Evolutionary conservation across 2,797 vertebrate genomes (phyloP).

Genomic region (Platyrinchus mystaceus): DNA sequence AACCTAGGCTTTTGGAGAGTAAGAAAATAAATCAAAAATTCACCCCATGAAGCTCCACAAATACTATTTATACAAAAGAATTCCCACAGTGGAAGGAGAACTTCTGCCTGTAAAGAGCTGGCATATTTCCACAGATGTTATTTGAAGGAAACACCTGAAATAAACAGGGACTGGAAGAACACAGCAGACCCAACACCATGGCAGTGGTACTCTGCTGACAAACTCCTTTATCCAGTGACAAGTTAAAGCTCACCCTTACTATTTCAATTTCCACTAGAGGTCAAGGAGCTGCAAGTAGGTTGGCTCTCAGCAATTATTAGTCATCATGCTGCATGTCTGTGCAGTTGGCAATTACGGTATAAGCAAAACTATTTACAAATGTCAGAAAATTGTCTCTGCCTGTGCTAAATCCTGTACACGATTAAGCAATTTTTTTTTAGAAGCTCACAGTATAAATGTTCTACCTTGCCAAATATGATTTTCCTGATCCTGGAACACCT

Average conservation of each 20-base stretch:
- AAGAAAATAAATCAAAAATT: not conserved
- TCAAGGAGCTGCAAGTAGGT: not conserved
- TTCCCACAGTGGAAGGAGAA: not conserved
- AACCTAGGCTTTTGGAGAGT: not conserved
- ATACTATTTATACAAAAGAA: not conserved
- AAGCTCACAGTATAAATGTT: constrained; percentile 52
- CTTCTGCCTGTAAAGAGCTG: not conserved
- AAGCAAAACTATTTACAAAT: not conserved
- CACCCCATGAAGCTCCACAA: not conserved
- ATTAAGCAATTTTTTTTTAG: not conserved
- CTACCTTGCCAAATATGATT: constrained; percentile 93
- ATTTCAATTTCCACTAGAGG: not conserved
- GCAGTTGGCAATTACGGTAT: not conserved
- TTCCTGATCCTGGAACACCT: constrained; percentile 95
- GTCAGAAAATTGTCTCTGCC: not conserved
- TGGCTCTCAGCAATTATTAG: not conserved
- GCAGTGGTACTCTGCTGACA: not conserved
- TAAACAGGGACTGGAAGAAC: not conserved
- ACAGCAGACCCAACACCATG: not conserved
- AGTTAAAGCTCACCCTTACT: not conserved
- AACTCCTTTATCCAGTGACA: not conserved
- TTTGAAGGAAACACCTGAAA: not conserved
- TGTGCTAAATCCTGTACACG: not conserved
- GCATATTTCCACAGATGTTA: not conserved
- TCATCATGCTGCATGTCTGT: not conserved